Conservation (phyloP, 2,888 invertebrate species). For the Laothoe populi region DNA sequence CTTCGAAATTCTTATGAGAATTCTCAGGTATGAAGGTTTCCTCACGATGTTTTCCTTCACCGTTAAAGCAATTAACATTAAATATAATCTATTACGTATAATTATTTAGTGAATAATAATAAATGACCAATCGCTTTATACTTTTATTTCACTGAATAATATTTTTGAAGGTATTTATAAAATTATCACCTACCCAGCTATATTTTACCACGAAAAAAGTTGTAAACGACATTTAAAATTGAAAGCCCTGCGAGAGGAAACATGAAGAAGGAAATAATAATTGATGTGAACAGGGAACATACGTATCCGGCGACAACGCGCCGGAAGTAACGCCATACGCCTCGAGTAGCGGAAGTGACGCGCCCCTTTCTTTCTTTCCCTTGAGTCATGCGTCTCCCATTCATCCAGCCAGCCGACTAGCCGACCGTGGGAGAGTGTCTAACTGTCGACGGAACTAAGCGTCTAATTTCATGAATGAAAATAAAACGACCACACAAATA, state of each 20-base stretch:
- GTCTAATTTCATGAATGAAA: constrained; percentile 74
- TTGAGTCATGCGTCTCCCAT: constrained; percentile 49
- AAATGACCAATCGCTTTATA: neutral
- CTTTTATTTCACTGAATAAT: neutral
- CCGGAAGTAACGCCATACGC: constrained; percentile 77
- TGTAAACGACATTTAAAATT: constrained; percentile 20
- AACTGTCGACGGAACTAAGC: constrained; percentile 55
- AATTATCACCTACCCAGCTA: neutral
- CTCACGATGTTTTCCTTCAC: too few species aligned
- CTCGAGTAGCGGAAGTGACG: constrained; percentile 73
- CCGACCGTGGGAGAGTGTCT: constrained; percentile 73
- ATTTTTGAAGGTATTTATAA: too few species aligned
- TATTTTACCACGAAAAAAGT: constrained; percentile 7
- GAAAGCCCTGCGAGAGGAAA: constrained; percentile 56
- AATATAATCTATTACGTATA: too few species aligned
- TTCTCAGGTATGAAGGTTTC: too few species aligned
- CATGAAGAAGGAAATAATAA: constrained; percentile 79
- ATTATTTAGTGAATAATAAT: too few species aligned
- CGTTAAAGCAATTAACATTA: too few species aligned
- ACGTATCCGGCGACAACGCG: constrained; percentile 68
- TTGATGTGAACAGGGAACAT: constrained; percentile 75
- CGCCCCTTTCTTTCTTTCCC: constrained; percentile 76
- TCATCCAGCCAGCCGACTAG: constrained; percentile 41
- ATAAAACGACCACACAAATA: constrained; percentile 59
- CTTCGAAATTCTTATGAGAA: too few species aligned